A percentile compares a stretch with the other conserved stretches of the same genome.
These are phyloP conservation scores for Omphaloscelis lunosa DNA, from an alignment of 2,888 invertebrate species.

Conservation along the genomic window DNA sequence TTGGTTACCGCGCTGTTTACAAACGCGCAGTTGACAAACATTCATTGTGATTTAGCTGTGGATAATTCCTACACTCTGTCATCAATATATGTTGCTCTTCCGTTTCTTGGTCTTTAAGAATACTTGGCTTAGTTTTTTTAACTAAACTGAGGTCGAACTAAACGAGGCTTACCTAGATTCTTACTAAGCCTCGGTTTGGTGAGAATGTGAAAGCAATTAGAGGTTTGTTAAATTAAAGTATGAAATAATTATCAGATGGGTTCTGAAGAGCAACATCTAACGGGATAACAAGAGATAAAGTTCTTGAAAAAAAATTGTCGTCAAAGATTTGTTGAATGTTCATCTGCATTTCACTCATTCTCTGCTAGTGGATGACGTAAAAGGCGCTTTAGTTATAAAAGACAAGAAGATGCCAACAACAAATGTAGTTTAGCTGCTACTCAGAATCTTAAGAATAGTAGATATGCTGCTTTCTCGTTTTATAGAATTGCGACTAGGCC, in stretches of 20 bases:
- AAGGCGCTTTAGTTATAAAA: background rate
- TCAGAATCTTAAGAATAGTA: background rate
- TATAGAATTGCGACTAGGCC: background rate
- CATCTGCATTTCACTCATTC: background rate
- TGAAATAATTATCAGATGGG: background rate
- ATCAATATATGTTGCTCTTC: constrained; percentile 20
- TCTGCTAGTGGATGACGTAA: background rate
- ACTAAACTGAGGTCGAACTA: too few relatives aligned
- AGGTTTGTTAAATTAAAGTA: background rate
- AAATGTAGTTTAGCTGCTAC: background rate
- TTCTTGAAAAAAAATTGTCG: background rate
- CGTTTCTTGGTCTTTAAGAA: constrained; percentile 8
- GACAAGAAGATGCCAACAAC: background rate
- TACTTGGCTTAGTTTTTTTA: background rate
- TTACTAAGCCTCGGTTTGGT: background rate
- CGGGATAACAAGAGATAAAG: background rate
- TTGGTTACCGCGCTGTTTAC: constrained; percentile 38
- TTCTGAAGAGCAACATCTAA: too few relatives aligned
- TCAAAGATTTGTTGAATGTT: background rate
- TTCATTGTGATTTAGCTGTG: constrained; percentile 44
- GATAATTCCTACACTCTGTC: constrained; percentile 46
- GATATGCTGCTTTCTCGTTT: background rate
- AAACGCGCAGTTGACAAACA: constrained; percentile 38
- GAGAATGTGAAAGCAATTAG: background rate
- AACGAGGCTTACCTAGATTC: background rate